Percentiles rank a stretch among this genome's conserved stretches.
These are phyloP conservation scores for Ophion costatus DNA, from an alignment of 2,888 invertebrate genomes.

Conservation along the genomic window DNA sequence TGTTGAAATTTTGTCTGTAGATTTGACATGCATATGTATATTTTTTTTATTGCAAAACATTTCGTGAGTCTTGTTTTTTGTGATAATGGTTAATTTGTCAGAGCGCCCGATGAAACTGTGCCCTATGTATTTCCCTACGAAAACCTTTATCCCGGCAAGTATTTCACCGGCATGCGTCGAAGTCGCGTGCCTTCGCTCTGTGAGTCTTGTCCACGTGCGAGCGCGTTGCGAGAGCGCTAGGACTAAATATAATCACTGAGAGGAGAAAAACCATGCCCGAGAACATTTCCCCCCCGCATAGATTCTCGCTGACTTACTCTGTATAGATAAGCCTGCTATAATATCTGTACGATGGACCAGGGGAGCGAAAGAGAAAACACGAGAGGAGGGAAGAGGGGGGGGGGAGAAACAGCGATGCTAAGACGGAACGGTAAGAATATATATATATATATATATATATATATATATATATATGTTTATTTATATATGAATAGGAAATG, in stretches of 20 bases:
- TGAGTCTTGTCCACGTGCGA: conserved; percentile 56
- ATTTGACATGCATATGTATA: too few relatives aligned
- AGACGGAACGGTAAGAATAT: conserved; percentile 8
- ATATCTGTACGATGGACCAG: conserved; percentile 9
- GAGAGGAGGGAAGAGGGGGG: neutral
- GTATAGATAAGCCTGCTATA: conserved; percentile 38
- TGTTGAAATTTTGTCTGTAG: too few relatives aligned
- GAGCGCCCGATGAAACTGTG: neutral
- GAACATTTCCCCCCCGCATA: conserved; percentile 62
- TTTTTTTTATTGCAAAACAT: too few relatives aligned
- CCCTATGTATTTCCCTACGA: neutral
- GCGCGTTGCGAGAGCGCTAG: conserved; percentile 39
- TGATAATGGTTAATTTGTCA: too few relatives aligned
- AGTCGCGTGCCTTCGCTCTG: conserved; percentile 29
- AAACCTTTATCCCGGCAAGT: conserved; percentile 23
- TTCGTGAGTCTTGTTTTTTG: too few relatives aligned
- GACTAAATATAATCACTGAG: conserved; percentile 65
- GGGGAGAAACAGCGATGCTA: conserved; percentile 8
- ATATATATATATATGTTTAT: neutral
- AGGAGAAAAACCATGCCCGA: conserved; percentile 60
- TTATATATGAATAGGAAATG: conserved; percentile 42
- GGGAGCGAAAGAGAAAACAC: neutral
- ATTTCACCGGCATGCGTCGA: conserved; percentile 44
- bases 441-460: neutral
- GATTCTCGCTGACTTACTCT: conserved; percentile 50